Percentiles rank a stretch among this genome's conserved stretches.
These are phyloP conservation scores for Gymnothorax javanicus DNA, from an alignment of 2,797 vertebrate genomes.

Conservation along the genomic window DNA sequence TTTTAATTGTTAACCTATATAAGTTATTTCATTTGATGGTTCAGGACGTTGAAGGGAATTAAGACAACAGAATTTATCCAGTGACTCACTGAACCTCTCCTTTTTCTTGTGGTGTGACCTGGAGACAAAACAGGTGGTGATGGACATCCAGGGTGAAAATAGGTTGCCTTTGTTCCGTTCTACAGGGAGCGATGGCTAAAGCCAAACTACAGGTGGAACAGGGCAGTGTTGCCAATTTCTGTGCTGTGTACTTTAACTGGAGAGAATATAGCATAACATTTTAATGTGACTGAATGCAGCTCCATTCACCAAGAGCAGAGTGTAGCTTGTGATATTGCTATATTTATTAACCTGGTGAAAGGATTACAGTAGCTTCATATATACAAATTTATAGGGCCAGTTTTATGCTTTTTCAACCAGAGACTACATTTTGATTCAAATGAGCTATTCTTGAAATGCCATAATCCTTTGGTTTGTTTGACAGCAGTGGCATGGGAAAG, in stretches of 20 bases:
- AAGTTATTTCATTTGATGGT: not conserved
- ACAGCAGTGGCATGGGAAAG: not conserved
- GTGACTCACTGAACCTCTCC: conserved; percentile 25
- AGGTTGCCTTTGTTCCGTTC: conserved; percentile 88
- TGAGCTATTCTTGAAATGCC: not conserved
- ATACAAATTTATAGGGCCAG: not conserved
- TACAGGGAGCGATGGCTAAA: conserved; percentile 92
- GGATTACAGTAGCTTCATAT: not conserved
- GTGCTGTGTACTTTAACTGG: not conserved
- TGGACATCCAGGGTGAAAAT: conserved; percentile 90
- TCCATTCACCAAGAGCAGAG: not conserved
- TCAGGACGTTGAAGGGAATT: not conserved
- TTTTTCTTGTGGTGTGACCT: conserved; percentile 89
- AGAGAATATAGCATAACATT: not conserved
- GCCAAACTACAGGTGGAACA: too few species aligned
- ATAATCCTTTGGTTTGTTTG: not conserved
- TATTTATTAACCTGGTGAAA: not conserved
- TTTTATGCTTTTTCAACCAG: not conserved
- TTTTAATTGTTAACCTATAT: not conserved
- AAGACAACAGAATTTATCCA: not conserved
- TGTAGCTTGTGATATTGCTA: not conserved
- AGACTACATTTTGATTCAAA: not conserved
- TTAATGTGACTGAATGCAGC: not conserved
- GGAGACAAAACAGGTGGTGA: conserved; percentile 88
- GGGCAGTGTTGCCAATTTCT: not conserved